These are phyloP conservation scores for Callocephalon fimbriatum DNA, from an alignment of 2,113 vertebrate genomes.

Conservation along the genomic window DNA sequence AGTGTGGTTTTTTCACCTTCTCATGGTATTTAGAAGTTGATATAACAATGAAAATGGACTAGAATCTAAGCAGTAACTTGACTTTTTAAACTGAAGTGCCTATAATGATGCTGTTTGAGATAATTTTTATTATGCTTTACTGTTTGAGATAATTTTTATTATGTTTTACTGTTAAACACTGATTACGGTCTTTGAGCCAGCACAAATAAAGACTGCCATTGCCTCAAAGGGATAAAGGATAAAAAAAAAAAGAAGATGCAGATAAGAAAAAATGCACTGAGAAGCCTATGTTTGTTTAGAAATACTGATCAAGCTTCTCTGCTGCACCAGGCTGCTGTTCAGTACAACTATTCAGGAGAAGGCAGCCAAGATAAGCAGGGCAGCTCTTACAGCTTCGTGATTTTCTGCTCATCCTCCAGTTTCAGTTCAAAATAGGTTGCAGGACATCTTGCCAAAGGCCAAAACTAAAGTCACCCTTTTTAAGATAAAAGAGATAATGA, in stretches of 20 bases:
- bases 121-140: background rate
- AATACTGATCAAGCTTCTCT: background rate
- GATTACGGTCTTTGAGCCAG: background rate
- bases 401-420: background rate
- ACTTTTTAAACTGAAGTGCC: background rate
- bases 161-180: background rate
- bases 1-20: background rate
- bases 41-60: background rate
- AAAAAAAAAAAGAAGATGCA: background rate
- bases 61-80: background rate
- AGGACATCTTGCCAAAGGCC: constrained; percentile 1
- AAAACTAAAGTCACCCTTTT: constrained; percentile 12
- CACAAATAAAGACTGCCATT: background rate
- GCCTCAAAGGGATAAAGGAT: background rate
- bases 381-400: background rate
- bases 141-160: background rate
- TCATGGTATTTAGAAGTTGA: background rate
- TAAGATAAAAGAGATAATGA: background rate
- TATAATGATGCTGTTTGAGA: background rate
- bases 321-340: background rate
- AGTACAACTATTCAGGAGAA: background rate
- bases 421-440: constrained; percentile 14
- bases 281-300: background rate
- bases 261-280: background rate
- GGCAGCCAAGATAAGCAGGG: constrained; percentile 19